Conservation (phyloP, 2,888 invertebrate genomes). For the Pseudanteris insignis region DNA sequence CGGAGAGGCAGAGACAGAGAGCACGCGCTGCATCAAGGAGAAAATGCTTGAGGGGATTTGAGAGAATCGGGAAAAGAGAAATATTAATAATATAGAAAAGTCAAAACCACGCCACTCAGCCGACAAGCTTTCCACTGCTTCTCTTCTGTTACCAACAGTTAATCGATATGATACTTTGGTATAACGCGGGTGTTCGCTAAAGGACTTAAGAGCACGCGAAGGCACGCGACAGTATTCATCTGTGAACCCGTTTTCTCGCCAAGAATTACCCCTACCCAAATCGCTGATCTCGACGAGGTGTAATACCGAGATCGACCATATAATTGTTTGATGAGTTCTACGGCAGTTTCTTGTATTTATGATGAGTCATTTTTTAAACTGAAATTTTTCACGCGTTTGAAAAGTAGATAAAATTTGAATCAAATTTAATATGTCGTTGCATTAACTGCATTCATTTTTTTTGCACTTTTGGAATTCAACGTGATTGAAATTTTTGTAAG, state of each 20-base stretch:
- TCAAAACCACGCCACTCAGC: constrained; percentile 60
- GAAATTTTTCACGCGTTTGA: too few relatives aligned
- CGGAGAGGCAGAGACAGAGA: constrained; percentile 7
- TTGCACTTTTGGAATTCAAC: too few relatives aligned
- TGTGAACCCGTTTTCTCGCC: constrained; percentile 1
- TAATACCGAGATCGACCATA: too few relatives aligned
- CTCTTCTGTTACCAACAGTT: constrained; percentile 66
- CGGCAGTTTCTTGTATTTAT: too few relatives aligned
- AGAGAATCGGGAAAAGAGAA: constrained; percentile 54
- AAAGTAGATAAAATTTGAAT: too few relatives aligned
- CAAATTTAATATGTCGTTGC: too few relatives aligned
- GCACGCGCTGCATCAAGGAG: constrained; percentile 14
- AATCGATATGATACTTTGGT: constrained; percentile 66
- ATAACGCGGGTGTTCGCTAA: constrained; percentile 54
- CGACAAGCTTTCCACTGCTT: constrained; percentile 60
- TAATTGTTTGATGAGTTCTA: too few relatives aligned
- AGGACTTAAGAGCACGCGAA: constrained; percentile 36
- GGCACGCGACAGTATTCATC: constrained; percentile 28
- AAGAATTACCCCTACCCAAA: too few relatives aligned
- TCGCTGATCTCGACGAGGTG: too few relatives aligned
- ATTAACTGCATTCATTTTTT: too few relatives aligned
- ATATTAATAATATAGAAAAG: constrained; percentile 66
- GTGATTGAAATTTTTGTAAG: too few relatives aligned
- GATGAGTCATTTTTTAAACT: too few relatives aligned
- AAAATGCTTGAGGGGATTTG: constrained; percentile 39